Base-by-base conservation (phyloP, 2,888 invertebrate species). In the Drosophila meridionalis region DNA sequence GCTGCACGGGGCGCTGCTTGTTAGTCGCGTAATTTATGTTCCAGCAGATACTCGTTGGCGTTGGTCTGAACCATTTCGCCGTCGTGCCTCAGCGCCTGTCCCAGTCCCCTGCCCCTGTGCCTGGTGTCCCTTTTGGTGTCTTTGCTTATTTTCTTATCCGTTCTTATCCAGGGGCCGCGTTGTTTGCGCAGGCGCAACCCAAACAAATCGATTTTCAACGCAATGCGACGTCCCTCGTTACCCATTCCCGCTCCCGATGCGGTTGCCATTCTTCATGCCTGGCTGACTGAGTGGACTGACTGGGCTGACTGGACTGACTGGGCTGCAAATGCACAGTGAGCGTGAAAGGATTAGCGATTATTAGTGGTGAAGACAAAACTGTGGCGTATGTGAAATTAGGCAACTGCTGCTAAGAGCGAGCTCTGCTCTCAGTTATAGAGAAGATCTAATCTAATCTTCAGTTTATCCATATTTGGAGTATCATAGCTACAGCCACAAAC, bases 181-280 rank as follows among this genome's bases (percentile, higher is more conserved):
- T 91, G 91, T 91, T 89, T 91, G 92, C 91, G 91, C 91, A 92
- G 92, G 91, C 91, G 91, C 92, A 92, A 90, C 87, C 82, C 91
- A 89, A 89, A 92, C 92, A 92, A 92, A 92, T 92, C 92, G 92
- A 92, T 92, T 92, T 92, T 92, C 92, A 90, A 91, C 91, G 92
- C 91, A 87, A 84, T 87, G 89, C 90, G 82, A 85, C 88, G 86
- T 82, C 68, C 67, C 50, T 76, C 69, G 76, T 67, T 68, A 69
- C 60, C 69, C 58, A 60, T 63, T 63, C 66, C 55, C 30, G 34
- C 30, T 61, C 47, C 53, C 47, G 20, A 26, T 48, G 56, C 69
- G 34, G 8, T 48, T 57, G 53, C 62, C 73, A 64, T 72, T 43
- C 64, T 57, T 47, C 56, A 61, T 62, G 76, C 43, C 68, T 74